Conservation (phyloP, 2,113 vertebrate genomes). For the Lophotis ruficrista region DNA sequence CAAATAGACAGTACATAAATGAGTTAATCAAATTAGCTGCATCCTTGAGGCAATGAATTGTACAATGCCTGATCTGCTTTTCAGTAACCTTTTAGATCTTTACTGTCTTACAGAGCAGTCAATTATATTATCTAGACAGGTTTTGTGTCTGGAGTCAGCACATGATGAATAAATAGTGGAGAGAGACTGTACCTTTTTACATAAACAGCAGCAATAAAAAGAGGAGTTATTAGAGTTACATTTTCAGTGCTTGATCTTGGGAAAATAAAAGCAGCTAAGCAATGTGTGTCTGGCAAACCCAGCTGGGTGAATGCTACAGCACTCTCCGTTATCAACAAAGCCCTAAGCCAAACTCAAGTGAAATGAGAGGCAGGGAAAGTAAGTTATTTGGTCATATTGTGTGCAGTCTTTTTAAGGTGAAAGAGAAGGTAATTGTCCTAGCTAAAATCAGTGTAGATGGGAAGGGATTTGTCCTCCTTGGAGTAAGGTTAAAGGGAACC, state of each 20-base stretch:
- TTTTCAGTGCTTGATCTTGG: background rate
- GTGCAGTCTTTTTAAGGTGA: background rate
- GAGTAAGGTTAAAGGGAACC: background rate
- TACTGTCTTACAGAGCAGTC: background rate
- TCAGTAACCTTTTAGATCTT: constrained; percentile 14
- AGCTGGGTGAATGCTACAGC: background rate
- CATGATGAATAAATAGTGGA: background rate
- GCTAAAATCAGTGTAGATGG: background rate
- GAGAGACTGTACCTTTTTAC: background rate
- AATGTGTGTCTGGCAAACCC: background rate
- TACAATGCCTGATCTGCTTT: background rate
- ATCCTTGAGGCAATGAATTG: background rate
- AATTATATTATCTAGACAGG: background rate
- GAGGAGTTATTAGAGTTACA: background rate
- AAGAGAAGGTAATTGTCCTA: background rate
- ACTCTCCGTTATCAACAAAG: background rate
- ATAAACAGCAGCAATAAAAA: background rate
- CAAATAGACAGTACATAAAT: background rate
- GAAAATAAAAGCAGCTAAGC: background rate
- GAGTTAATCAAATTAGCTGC: background rate
- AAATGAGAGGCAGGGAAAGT: background rate
- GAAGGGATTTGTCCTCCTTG: background rate
- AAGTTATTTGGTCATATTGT: background rate
- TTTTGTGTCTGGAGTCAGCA: background rate
- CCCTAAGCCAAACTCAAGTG: background rate